A percentile compares a stretch with the other conserved stretches of the same genome.
Evolutionary conservation across 2,113 vertebrate species (phyloP).

Genomic region (Amia ocellicauda): DNA sequence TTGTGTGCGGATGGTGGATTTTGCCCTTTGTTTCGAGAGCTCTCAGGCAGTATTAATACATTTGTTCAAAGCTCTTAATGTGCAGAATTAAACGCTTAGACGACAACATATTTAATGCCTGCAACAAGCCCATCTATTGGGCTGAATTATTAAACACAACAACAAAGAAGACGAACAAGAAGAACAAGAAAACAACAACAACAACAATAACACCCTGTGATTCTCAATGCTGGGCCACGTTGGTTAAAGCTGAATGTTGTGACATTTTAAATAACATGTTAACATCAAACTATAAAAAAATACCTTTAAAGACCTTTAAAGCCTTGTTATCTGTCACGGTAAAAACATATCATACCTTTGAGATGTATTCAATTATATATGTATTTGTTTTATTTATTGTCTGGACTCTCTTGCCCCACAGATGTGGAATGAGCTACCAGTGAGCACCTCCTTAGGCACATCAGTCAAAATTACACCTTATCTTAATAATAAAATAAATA

Average conservation of each 20-base stretch:
- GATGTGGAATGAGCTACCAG: no score
- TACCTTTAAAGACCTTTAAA: no score
- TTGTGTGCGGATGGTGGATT: conserved; percentile 20
- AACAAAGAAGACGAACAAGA: conserved; percentile 15
- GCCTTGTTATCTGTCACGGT: no score
- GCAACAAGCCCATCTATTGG: conserved; percentile 17
- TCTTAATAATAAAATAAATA: no score
- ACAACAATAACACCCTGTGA: conserved; percentile 8
- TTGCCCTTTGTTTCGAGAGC: conserved; percentile 26
- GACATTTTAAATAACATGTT: conserved; percentile 18
- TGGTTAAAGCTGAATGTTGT: conserved; percentile 7
- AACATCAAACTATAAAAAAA: no score
- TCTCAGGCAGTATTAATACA: conserved; percentile 23
- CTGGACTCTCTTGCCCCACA: no score
- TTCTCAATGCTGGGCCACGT: not conserved
- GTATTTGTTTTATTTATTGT: no score
- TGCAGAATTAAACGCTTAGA: conserved; percentile 20
- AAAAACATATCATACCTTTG: no score
- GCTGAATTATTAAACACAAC: conserved; percentile 8
- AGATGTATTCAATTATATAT: no score
- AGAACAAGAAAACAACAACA: no score
- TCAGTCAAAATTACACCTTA: no score
- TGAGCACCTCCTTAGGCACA: no score
- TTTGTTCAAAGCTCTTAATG: conserved; percentile 24
- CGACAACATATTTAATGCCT: conserved; percentile 20